These are phyloP conservation scores for Bergia sp. DNA, from an alignment of 92 coral and sea anemone species.

Conservation along the genomic window DNA sequence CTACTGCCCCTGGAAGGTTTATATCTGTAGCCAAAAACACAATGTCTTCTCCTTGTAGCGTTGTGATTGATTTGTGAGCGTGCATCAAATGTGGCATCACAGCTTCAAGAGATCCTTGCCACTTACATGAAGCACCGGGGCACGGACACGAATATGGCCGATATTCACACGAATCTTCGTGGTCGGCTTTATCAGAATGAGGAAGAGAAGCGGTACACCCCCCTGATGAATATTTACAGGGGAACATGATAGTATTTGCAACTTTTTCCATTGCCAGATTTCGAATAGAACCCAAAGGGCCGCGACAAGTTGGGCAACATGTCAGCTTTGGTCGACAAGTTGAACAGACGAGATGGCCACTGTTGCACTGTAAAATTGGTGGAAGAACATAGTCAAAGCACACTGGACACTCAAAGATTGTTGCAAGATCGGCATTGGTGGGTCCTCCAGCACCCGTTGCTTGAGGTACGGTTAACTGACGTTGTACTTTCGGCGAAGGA, in stretches of 20 bases:
- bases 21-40: slow-evolving; percentile 98
- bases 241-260: slow-evolving; percentile 96
- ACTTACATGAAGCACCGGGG: slow-evolving; percentile 99
- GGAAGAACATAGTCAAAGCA: slow-evolving; percentile 98
- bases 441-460: slow-evolving; percentile 77
- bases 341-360: slow-evolving; percentile 99
- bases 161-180: slow-evolving; percentile 97
- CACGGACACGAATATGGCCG: slow-evolving; percentile 99
- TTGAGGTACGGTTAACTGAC: slow-evolving; percentile 38
- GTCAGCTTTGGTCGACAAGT: slow-evolving; percentile 98
- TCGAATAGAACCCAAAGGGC: slow-evolving; percentile 97
- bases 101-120: slow-evolving; percentile 99
- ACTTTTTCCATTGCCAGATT: slow-evolving; percentile 99
- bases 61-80: slow-evolving; percentile 98
- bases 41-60: slow-evolving; percentile 99
- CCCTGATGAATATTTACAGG: slow-evolving; percentile 92
- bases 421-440: slow-evolving; percentile 94
- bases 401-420: slow-evolving; percentile 99
- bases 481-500: slow-evolving; percentile 46
- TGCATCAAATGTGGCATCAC: slow-evolving; percentile 99
- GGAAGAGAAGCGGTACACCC: slow-evolving; percentile 94
- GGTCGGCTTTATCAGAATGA: slow-evolving; percentile 96
- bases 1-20: slow-evolving; percentile 98
- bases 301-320: slow-evolving; percentile 99
- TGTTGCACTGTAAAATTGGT: slow-evolving; percentile 96